Evolutionary conservation across 2,888 invertebrate species (phyloP), one percentile per base, ranked within the genome.

Genomic region (Octodonta nipae): DNA sequence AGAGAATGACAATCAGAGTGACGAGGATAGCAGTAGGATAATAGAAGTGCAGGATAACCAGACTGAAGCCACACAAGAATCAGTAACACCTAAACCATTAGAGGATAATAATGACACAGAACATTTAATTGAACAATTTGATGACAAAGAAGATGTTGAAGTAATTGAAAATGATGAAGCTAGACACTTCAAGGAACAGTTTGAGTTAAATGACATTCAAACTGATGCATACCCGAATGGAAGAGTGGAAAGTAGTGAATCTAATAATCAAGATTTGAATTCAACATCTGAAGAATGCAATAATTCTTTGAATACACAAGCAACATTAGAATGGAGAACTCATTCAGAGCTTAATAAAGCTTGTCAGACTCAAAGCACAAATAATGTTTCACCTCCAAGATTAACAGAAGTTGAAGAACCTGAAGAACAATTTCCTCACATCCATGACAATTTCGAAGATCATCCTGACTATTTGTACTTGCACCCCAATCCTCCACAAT

Each of bases 281-380:
- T n/a, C n/a, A n/a, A n/a, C n/a, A n/a, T n/a, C n/a, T n/a, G n/a
- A n/a, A n/a, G n/a, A n/a, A n/a, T n/a, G n/a, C n/a, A n/a, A n/a
- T n/a, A n/a, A n/a, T n/a, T 45, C 49, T 8, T 43, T 46, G 7
- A 14, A 34, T 17, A 44, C 46, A 14, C 38, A 38, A 14, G 24
- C 35, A 28, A 42, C 36, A 32, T 36, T 39, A 4, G 40, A 36
- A 4, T 49, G 49, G 49, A 42, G 40, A 15, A 34, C 42, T 16
- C 29, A 40, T 32, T 40, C 41, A 5, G 47, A 47, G 20, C 50
- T 63, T 13, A 61, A 60, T 44, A 67, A 67, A 47, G 60, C 64
- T 3, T 58, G 61, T 28, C 61, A 61, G 41, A 61, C 61, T 1
- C 52, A 52, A 34, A 47, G 30, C 28, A 37, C 36, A 8, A 35